These are phyloP conservation scores for Caenorhabditis sp. DNA, from an alignment of 2,888 invertebrate genomes.

Conservation along the genomic window DNA sequence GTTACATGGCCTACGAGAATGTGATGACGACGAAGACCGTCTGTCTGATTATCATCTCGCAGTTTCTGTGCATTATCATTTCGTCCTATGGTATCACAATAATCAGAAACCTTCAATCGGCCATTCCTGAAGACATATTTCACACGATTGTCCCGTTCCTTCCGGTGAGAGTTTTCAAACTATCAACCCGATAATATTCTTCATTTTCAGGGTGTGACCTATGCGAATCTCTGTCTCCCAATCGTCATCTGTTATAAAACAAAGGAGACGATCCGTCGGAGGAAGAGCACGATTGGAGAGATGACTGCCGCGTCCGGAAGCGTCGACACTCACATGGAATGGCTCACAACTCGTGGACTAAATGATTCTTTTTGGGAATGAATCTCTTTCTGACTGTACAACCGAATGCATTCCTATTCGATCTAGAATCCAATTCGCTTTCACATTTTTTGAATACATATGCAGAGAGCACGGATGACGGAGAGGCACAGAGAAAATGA, in stretches of 20 bases:
- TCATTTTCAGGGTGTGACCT: conserved; percentile 29
- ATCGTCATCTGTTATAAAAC: conserved; percentile 7
- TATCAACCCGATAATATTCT: no score
- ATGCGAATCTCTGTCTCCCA: conserved; percentile 15
- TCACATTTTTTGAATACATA: conserved; percentile 6
- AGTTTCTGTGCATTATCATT: background rate
- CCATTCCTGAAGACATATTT: background rate
- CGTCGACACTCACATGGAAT: no score
- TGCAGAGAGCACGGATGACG: background rate
- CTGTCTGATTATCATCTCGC: conserved; percentile 1
- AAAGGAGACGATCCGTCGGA: no score
- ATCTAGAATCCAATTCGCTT: background rate
- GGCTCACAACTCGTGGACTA: no score
- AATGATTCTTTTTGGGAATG: no score
- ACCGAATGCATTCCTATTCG: background rate
- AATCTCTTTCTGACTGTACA: no score
- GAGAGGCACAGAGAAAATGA: conserved; percentile 29
- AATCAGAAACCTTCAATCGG: no score
- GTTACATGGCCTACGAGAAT: conserved; percentile 24
- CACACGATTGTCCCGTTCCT: background rate
- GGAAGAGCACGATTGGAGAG: no score
- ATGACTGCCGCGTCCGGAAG: no score
- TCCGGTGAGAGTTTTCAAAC: no score
- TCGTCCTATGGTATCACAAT: conserved; percentile 4
- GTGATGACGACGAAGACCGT: conserved; percentile 4